Conservation (phyloP, 1,140 invertebrate species). For the Hermetia illucens region DNA sequence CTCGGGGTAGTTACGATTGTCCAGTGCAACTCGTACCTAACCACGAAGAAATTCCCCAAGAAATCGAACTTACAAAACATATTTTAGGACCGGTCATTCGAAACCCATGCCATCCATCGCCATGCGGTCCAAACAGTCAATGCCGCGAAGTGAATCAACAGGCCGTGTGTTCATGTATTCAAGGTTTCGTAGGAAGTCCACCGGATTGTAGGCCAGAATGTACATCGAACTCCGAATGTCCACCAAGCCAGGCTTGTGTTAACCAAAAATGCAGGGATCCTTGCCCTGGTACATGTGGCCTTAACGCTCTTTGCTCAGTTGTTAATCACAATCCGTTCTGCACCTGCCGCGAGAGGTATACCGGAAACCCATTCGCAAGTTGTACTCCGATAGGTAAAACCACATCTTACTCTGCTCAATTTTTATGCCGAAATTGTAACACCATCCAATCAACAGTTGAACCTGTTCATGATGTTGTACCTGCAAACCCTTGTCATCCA, state of each 20-base stretch:
- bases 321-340: slow-evolving; percentile 73
- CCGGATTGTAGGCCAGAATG: slow-evolving; percentile 60
- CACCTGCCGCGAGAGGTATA: slow-evolving; percentile 54
- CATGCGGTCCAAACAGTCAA: slow-evolving; percentile 66
- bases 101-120: slow-evolving; percentile 58
- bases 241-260: slow-evolving; percentile 46
- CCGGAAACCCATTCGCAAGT: slow-evolving; percentile 64
- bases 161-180: slow-evolving; percentile 52
- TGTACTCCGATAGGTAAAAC: slow-evolving; percentile 34
- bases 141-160: slow-evolving; percentile 48
- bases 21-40: slow-evolving; percentile 56
- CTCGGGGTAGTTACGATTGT: slow-evolving; percentile 47
- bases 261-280: slow-evolving; percentile 58
- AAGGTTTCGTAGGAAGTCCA: slow-evolving; percentile 48
- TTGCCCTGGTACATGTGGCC: slow-evolving; percentile 64
- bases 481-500: slow-evolving; percentile 47
- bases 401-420: neutral
- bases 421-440: neutral
- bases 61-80: slow-evolving; percentile 44
- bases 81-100: slow-evolving; percentile 32
- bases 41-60: slow-evolving; percentile 42
- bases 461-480: slow-evolving; percentile 25
- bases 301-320: slow-evolving; percentile 57
- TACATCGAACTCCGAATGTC: slow-evolving; percentile 54
- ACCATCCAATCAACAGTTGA: no score